Conservation (phyloP, 2,113 vertebrate species). For the Diphyllodes magnificus region DNA sequence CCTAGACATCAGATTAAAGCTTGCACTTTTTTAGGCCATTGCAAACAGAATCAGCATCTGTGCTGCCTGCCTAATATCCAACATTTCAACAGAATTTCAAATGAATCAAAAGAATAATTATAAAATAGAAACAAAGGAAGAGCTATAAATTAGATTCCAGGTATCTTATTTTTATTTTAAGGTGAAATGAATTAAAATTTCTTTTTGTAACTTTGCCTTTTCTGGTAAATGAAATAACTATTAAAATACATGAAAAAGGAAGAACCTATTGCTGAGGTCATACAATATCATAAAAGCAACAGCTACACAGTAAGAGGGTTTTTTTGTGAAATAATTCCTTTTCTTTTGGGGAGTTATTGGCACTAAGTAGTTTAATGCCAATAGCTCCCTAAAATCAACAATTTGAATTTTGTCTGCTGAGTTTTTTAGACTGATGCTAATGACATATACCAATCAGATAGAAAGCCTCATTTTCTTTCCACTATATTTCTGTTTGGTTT, state of each 20-base stretch:
- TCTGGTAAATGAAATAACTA: not conserved
- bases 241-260: not conserved
- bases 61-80: slow-evolving; percentile 58
- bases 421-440: not conserved
- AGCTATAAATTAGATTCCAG: not conserved
- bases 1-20: slow-evolving; percentile 92
- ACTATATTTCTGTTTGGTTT: not conserved
- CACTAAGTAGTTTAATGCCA: not conserved
- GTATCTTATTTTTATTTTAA: not conserved
- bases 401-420: not conserved
- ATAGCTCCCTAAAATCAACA: not conserved
- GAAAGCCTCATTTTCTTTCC: not conserved
- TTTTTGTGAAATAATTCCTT: not conserved
- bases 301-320: not conserved
- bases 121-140: not conserved
- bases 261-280: not conserved
- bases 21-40: slow-evolving; percentile 85
- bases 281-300: not conserved
- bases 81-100: slow-evolving; percentile 29
- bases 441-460: not conserved
- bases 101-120: not conserved
- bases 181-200: not conserved
- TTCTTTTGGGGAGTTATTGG: not conserved
- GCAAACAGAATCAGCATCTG: slow-evolving; percentile 83
- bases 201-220: not conserved